Conservation (phyloP, 2,888 invertebrate species). For the Leptinotarsa tumamoca region DNA sequence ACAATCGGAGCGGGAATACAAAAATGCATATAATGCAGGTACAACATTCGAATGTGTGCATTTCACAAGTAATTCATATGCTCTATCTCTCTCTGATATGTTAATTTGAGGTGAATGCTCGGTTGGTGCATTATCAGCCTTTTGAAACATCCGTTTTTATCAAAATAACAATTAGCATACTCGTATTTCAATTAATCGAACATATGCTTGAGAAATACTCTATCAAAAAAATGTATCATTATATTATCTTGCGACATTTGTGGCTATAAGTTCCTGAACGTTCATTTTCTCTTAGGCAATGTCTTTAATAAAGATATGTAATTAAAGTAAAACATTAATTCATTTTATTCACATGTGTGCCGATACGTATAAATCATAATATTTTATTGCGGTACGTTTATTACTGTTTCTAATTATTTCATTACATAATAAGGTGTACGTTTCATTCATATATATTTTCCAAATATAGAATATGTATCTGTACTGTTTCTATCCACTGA, state of each 20-base stretch:
- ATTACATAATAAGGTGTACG: neutral
- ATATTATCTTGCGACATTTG: slow-evolving; percentile 14
- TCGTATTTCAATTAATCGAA: neutral
- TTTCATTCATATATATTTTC: neutral
- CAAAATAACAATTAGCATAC: neutral
- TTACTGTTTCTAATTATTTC: neutral
- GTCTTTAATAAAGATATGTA: slow-evolving; percentile 15
- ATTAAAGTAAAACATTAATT: slow-evolving; percentile 17
- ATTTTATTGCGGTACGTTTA: slow-evolving; percentile 2
- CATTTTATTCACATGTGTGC: neutral
- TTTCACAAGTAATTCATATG: neutral
- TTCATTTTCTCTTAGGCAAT: slow-evolving; percentile 17
- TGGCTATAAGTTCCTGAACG: neutral
- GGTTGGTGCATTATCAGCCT: neutral
- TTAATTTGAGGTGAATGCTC: slow-evolving; percentile 2
- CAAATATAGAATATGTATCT: neutral
- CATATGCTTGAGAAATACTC: slow-evolving; percentile 14
- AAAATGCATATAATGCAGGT: neutral
- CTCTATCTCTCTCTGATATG: neutral
- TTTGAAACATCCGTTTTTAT: slow-evolving; percentile 7
- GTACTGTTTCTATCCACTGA: neutral
- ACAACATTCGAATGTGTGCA: neutral
- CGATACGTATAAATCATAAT: slow-evolving; percentile 8
- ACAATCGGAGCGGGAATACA: too few species aligned
- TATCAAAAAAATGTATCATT: slow-evolving; percentile 4